Percentiles rank a stretch among this genome's conserved stretches.
Evolutionary conservation across 2,888 invertebrate genomes (phyloP).

Genomic region (Artemia sinica): DNA sequence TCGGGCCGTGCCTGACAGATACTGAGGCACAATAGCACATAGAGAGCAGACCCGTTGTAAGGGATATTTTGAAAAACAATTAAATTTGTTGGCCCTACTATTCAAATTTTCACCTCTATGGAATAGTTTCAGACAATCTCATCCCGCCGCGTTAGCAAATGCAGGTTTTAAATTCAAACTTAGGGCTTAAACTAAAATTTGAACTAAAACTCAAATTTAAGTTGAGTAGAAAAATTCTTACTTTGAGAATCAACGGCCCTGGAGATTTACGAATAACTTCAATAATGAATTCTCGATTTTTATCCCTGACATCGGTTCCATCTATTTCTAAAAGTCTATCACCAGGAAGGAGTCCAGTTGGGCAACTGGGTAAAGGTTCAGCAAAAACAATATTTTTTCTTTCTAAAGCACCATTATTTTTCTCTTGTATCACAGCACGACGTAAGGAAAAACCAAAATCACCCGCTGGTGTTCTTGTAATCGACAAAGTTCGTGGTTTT

Average conservation of each 20-base stretch:
- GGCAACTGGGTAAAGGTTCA: constrained; percentile 60
- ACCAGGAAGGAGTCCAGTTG: constrained; percentile 75
- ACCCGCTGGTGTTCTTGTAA: constrained; percentile 48
- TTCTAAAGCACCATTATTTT: constrained; percentile 33
- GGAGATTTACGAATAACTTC: constrained; percentile 76
- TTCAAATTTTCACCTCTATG: too few species aligned
- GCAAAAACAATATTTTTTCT: constrained; percentile 59
- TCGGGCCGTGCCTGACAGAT: too few species aligned
- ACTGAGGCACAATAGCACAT: too few species aligned
- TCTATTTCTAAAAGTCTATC: constrained; percentile 84
- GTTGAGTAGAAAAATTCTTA: constrained; percentile 30
- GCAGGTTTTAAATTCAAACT: too few species aligned
- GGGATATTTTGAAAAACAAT: too few species aligned
- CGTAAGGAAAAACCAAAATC: constrained; percentile 87
- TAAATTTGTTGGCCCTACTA: too few species aligned
- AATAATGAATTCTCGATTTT: constrained; percentile 74
- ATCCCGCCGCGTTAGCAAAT: too few species aligned
- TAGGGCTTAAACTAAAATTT: too few species aligned
- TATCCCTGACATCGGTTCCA: constrained; percentile 61
- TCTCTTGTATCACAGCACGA: constrained; percentile 63
- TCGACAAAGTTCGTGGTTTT: constrained; percentile 51
- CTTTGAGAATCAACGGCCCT: constrained; percentile 65
- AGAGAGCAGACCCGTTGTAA: too few species aligned
- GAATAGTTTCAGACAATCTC: too few species aligned
- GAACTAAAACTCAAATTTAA: too few species aligned